These are phyloP conservation scores for Drosophila borealis DNA, from an alignment of 2,888 invertebrate genomes.

Conservation along the genomic window DNA sequence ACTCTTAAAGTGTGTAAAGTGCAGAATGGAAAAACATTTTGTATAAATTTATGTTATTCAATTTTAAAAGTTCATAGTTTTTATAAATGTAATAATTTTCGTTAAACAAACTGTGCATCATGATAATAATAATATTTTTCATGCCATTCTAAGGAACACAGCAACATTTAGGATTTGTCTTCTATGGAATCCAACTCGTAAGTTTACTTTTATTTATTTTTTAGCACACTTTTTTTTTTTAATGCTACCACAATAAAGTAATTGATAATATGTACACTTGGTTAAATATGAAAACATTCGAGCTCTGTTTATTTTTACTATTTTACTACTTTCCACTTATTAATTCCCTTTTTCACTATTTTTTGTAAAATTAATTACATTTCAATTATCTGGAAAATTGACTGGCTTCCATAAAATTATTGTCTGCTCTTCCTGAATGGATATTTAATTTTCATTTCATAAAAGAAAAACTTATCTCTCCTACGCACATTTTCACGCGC, in stretches of 20 bases:
- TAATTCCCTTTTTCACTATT: background rate
- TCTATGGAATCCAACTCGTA: constrained; percentile 7
- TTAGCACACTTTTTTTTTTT: background rate
- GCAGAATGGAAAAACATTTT: too few relatives aligned
- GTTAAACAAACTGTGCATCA: too few relatives aligned
- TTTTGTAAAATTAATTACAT: background rate
- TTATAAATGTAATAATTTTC: background rate
- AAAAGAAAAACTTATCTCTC: constrained; percentile 9
- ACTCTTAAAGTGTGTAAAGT: too few relatives aligned
- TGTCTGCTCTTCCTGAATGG: background rate
- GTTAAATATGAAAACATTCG: too few relatives aligned
- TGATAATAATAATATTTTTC: background rate
- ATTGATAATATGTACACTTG: too few relatives aligned
- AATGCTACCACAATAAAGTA: too few relatives aligned
- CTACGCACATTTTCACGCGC: constrained; percentile 16
- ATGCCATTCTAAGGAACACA: background rate
- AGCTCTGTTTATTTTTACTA: too few relatives aligned
- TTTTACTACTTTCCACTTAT: too few relatives aligned
- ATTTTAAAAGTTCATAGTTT: background rate
- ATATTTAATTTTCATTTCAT: constrained; percentile 4
- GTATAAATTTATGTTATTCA: too few relatives aligned
- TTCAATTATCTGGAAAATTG: background rate
- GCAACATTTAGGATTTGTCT: background rate
- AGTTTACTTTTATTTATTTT: background rate
- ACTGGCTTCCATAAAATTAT: background rate